Evolutionary conservation across 2,888 invertebrate genomes (phyloP).

Genomic region (Ischnura elegans): DNA sequence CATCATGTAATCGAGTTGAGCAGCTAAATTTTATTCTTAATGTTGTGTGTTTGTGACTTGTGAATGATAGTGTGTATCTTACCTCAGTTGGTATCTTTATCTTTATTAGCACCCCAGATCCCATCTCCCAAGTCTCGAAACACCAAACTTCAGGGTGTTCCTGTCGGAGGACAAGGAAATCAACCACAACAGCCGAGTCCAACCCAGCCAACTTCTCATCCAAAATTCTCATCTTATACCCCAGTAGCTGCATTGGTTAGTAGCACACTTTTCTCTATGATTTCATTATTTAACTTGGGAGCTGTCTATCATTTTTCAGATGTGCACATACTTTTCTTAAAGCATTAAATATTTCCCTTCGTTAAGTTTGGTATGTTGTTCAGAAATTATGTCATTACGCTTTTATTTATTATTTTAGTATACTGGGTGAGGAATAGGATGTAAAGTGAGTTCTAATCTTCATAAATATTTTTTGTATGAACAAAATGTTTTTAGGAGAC

Average conservation of each 20-base stretch:
- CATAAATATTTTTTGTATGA: too few relatives aligned
- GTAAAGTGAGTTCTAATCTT: too few relatives aligned
- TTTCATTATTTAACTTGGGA: background rate
- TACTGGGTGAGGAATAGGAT: too few relatives aligned
- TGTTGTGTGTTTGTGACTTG: background rate
- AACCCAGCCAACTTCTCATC: conserved; percentile 71
- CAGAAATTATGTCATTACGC: too few relatives aligned
- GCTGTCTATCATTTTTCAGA: background rate
- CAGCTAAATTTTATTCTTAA: background rate
- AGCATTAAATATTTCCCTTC: too few relatives aligned
- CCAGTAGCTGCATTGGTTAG: conserved; percentile 69
- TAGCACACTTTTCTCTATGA: background rate
- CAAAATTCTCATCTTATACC: conserved; percentile 70
- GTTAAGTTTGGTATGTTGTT: too few relatives aligned
- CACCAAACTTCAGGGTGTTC: conserved; percentile 70
- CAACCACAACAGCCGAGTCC: conserved; percentile 71
- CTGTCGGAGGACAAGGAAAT: conserved; percentile 67
- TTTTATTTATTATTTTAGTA: too few relatives aligned
- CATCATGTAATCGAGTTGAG: background rate
- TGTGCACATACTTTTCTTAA: too few relatives aligned
- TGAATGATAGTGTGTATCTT: background rate
- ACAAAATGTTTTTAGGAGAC: too few relatives aligned
- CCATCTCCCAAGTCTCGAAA: conserved; percentile 72
- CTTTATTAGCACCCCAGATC: conserved; percentile 70
- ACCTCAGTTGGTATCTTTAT: conserved; percentile 36